Base-by-base conservation (phyloP, 1,140 invertebrate genomes). In the Drosophila busckii region DNA sequence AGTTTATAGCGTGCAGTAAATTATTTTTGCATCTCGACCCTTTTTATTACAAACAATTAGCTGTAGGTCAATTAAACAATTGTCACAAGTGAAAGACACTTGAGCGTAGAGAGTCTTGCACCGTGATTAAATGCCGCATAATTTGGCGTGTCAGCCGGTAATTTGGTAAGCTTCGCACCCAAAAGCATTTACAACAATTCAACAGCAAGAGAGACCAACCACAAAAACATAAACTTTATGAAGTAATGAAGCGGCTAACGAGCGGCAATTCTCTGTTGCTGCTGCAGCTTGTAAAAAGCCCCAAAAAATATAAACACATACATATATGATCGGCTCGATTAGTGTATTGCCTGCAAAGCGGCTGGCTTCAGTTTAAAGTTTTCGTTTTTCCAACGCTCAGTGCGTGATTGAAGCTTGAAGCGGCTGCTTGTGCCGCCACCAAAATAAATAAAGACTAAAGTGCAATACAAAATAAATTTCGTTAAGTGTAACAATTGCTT, bases 371-470 rank as follows among this genome's bases (percentile, higher is more conserved):
- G 41, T 44, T 44, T 42, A 19, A 31, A 26, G 13, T 32, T 15
- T 44, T 44, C 40, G 5, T 26, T 29, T 32, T 48, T 41, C 38
- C 29, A 23, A 31, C n/a, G 49, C 62, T 76, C 58, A 82, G 75
- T 82, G 75, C 75, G 69, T 82, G 76, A 70, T 82, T 44, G 69
- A 59, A 46, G 75, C 69, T 80, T 50, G 37, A 52, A 55, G 60
- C 41, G 55, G 64, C 41, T 63, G 66, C 73, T 78, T 69, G 73
- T 80, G 49, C 17, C 64, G 10, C 25, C 12, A 44, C 28, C 15
- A n/a, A 13, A 56, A 48, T 17, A 20, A 55, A 31, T 38, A 41
- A 54, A 35, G 32, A 15, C 4, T 31, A 23, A 15, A 10, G 7
- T 9, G 28, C 4, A 44, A 12, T 8, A 9, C 9, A 8, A 32